Evolutionary conservation across 1,140 invertebrate genomes (phyloP), one percentile per base, ranked within the genome.

Genomic region (Oppia nitens): DNA sequence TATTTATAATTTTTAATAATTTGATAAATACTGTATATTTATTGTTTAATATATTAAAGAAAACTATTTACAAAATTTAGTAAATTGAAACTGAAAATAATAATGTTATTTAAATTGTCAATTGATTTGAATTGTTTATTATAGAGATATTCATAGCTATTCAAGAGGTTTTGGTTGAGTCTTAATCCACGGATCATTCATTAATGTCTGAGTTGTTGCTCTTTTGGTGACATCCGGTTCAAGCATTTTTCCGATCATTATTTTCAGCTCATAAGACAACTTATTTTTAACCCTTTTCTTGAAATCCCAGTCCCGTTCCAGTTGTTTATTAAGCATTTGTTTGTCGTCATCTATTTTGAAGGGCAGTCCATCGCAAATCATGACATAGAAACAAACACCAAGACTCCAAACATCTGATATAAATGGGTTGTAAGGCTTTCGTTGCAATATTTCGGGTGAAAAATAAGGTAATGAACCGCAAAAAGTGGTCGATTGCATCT

Each of bases 181-280:
- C 17, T 6, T 40, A 40, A 56, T 47, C 55, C 55, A 56, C n/a
- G 29, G 11, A 24, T 56, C 28, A 12, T 28, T 21, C 21, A 20
- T n/a, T 17, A 56, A 49, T 47, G 29, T 17, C 2, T 1, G 17
- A 21, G 55, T 21, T 12, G 55, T 55, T 4, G 28, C 1, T 23
- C 55, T 14, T 25, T 81, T 70, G 6, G 79, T 82, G 25, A 85
- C 77, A 64, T 87, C 83, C 0, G 85, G 85, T 68, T 90, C 85
- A 4, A 89, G 70, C 62, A 89, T 81, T 55, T 81, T 79, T 2
- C 77, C 74, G 4, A 87, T 80, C 14, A 87, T 78, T 14, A 76
- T 78, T 71, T 85, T 84, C 0, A 82, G 82, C 4, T 76, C 67
- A 0, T 74, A 63, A 0, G 82, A 78, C 9, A 89, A 71, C 0